Percentiles rank a stretch among this genome's conserved stretches.
These are phyloP conservation scores for Tenrec ecaudatus DNA, from an alignment of 2,113 vertebrate species.

Conservation along the genomic window DNA sequence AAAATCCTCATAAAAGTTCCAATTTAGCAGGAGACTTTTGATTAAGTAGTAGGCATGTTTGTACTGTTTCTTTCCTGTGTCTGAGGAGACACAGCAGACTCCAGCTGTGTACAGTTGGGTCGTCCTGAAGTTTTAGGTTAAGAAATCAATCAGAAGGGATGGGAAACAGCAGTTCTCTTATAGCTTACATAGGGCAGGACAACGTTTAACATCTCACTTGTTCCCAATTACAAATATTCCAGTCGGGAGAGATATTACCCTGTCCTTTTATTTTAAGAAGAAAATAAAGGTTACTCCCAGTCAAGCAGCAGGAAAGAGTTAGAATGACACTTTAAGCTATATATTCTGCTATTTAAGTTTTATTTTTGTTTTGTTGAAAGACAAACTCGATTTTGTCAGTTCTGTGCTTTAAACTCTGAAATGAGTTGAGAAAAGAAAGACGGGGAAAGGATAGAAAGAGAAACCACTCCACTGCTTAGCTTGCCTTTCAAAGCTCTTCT, in stretches of 20 bases:
- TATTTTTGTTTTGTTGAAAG: not conserved
- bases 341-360: not conserved
- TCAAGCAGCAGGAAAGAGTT: not conserved
- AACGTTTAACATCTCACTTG: rapidly evolving
- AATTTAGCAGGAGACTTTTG: not conserved
- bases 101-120: not conserved
- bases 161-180: not conserved
- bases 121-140: not conserved
- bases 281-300: not conserved
- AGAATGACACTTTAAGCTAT: not conserved
- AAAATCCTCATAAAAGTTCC: not conserved
- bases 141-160: not conserved
- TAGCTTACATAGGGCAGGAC: not conserved
- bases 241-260: not conserved
- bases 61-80: rapidly evolving
- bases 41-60: rapidly evolving
- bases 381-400: not conserved
- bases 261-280: not conserved
- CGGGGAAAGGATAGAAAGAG: too few species aligned
- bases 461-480: not conserved
- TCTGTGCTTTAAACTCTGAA: not conserved
- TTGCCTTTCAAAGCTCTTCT: not conserved
- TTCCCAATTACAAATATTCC: not conserved
- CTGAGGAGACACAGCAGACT: rapidly evolving
- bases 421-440: too few species aligned